Evolutionary conservation across 2,113 vertebrate genomes (phyloP), one percentile per base, ranked within the genome.

Genomic region (Lepidothrix coronata): DNA sequence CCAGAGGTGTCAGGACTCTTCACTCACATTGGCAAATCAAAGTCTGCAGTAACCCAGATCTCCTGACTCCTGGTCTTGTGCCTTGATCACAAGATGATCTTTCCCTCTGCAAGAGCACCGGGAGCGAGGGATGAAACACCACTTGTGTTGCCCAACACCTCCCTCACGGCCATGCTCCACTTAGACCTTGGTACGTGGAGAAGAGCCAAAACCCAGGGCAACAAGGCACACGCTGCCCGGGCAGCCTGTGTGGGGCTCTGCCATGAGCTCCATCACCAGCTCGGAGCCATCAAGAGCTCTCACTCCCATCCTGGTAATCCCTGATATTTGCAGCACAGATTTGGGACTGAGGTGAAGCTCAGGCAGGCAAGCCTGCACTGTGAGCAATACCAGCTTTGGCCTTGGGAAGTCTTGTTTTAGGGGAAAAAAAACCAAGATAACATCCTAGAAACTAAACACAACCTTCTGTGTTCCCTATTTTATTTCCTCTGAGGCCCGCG

Each of bases 21-120:
- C 41, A 14, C 65, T 63, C n/a, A 51, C 4, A n/a, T 9, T 86
- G 93, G 81, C 94, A 94, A 88, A 86, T 13, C 90, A 33, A 82
- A 11, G 78, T 12, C 39, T 65, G 94, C 93, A 66, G 19, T 27
- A 58, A 80, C 81, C 72, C 84, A 30, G 58, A 85, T 59, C 48
- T 58, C 93, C 95, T 97, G 96, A 97, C 92, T 94, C 76, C 91
- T 8, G 86, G 92, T 92, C 95, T 94, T 89, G 85, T 95, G 95
- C 91, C 89, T 75, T 7, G 87, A 93, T 96, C 96, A 95, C 91
- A 96, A 96, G 95, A 96, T 0, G 24, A 77, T 93, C 88, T 52
- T n/a, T 92, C 39, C 65, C 72, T 82, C 84, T 62, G 89, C 59
- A 73, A 86, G 89, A 92, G 91, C 85, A 71, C 87, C 8, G 15